A percentile compares a stretch with the other conserved stretches of the same genome.
These are phyloP conservation scores for Drosophila truncata DNA, from an alignment of 1,140 invertebrate species.

Conservation along the genomic window DNA sequence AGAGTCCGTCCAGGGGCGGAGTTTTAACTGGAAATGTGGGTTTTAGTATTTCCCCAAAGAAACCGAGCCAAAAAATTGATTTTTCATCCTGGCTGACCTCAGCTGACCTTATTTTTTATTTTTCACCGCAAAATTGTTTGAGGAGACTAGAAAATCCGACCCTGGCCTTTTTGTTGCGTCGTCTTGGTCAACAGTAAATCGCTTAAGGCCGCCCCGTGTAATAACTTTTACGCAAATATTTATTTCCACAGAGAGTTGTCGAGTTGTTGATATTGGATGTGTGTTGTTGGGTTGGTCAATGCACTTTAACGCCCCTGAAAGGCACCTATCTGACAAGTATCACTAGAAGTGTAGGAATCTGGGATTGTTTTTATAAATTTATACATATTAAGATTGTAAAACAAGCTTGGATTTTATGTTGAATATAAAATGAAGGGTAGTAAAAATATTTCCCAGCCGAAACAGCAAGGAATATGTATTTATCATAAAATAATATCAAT, in stretches of 20 bases:
- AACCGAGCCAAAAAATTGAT: slow-evolving; percentile 19
- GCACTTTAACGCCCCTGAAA: slow-evolving; percentile 42
- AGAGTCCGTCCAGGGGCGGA: slow-evolving; percentile 30
- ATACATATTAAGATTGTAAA: background rate
- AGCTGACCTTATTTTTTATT: slow-evolving; percentile 30
- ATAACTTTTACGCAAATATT: slow-evolving; percentile 48
- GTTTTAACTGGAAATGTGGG: background rate
- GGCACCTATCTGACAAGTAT: slow-evolving; percentile 12
- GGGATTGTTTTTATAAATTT: background rate
- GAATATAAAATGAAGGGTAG: background rate
- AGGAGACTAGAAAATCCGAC: slow-evolving; percentile 17
- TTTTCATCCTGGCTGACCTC: slow-evolving; percentile 42
- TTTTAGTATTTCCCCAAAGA: background rate
- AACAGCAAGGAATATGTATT: background rate
- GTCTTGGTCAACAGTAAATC: slow-evolving; percentile 33
- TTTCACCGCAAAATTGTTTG: background rate
- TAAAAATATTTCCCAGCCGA: no score
- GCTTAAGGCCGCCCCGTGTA: slow-evolving; percentile 34
- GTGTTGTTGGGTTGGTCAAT: slow-evolving; percentile 56
- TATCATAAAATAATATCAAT: background rate
- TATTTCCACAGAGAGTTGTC: slow-evolving; percentile 21
- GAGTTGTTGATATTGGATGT: slow-evolving; percentile 29
- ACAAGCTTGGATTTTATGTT: no score
- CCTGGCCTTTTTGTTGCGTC: slow-evolving; percentile 39
- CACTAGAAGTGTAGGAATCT: slow-evolving; percentile 1